A percentile compares a stretch with the other conserved stretches of the same genome.
phyloP scores from a whole-genome alignment of 2,888 invertebrate species.

The Strigamia maritima region DNA sequence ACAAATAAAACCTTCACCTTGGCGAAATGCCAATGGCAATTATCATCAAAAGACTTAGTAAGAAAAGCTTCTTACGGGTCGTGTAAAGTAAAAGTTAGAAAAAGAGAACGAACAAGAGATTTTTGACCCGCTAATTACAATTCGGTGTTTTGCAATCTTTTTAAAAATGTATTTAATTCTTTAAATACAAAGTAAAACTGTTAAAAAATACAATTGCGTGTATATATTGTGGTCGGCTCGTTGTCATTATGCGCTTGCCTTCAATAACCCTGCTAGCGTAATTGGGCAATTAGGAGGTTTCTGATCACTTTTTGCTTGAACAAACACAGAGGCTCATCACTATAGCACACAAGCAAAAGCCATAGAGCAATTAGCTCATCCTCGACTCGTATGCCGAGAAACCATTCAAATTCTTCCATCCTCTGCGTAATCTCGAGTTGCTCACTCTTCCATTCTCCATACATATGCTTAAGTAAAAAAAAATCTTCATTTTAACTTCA shows the following conservation, averaged over 20 bases:
- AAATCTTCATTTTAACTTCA: neutral
- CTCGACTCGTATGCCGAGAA: neutral
- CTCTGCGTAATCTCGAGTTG: slow-evolving; percentile 9
- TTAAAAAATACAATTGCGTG: slow-evolving; percentile 5
- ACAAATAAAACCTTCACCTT: neutral
- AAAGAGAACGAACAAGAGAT: slow-evolving; percentile 8
- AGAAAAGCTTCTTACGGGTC: slow-evolving; percentile 24
- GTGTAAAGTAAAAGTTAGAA: neutral
- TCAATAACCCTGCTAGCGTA: slow-evolving; percentile 12
- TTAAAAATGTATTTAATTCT: neutral
- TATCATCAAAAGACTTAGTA: slow-evolving; percentile 30
- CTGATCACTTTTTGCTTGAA: slow-evolving; percentile 30
- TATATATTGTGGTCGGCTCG: slow-evolving; percentile 3
- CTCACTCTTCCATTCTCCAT: neutral
- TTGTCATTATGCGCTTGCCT: slow-evolving; percentile 12
- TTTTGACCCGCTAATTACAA: slow-evolving; percentile 25
- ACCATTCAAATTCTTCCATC: slow-evolving; percentile 11
- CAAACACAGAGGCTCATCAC: slow-evolving; percentile 8
- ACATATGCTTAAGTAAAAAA: neutral
- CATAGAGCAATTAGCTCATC: slow-evolving; percentile 34
- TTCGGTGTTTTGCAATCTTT: neutral
- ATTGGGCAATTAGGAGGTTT: slow-evolving; percentile 20
- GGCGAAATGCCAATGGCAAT: slow-evolving; percentile 16
- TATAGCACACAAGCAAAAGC: slow-evolving; percentile 26
- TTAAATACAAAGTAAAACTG: neutral